phyloP scores from a whole-genome alignment of 1,140 invertebrate genomes.

The Rhizoglyphus robini region DNA sequence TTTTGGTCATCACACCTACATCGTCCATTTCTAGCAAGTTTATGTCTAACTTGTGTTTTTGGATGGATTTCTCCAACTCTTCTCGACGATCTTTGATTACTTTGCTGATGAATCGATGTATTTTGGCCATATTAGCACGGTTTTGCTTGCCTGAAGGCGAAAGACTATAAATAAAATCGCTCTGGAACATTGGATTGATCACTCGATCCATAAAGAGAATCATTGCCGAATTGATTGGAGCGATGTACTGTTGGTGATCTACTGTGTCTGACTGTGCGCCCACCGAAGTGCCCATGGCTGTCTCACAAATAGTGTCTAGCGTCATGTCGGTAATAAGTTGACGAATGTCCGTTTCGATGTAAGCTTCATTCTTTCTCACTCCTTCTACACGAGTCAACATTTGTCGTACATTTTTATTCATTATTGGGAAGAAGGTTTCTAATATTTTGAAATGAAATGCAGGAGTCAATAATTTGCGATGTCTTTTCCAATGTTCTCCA shows the following conservation, averaged over 20 bases:
- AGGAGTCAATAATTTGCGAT: conserved; percentile 71
- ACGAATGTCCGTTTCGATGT: conserved; percentile 38
- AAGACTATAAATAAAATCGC: conserved; percentile 10
- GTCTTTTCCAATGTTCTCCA: conserved; percentile 56
- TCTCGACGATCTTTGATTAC: conserved; percentile 14
- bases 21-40: background rate
- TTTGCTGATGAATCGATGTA: conserved; percentile 8
- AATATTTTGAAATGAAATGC: conserved; percentile 76
- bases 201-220: background rate
- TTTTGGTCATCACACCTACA: background rate
- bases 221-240: background rate
- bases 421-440: conserved; percentile 61
- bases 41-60: background rate
- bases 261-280: conserved; percentile 47
- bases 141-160: conserved; percentile 20
- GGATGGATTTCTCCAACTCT: conserved; percentile 2
- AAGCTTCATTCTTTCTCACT: background rate
- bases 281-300: conserved; percentile 61
- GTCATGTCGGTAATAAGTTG: conserved; percentile 39
- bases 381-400: background rate
- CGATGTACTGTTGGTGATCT: background rate
- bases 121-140: background rate
- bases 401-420: conserved; percentile 47
- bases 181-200: background rate
- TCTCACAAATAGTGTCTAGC: conserved; percentile 54